These are phyloP conservation scores for Monarcha castaneiventris DNA, from an alignment of 2,113 vertebrate species.

Conservation along the genomic window DNA sequence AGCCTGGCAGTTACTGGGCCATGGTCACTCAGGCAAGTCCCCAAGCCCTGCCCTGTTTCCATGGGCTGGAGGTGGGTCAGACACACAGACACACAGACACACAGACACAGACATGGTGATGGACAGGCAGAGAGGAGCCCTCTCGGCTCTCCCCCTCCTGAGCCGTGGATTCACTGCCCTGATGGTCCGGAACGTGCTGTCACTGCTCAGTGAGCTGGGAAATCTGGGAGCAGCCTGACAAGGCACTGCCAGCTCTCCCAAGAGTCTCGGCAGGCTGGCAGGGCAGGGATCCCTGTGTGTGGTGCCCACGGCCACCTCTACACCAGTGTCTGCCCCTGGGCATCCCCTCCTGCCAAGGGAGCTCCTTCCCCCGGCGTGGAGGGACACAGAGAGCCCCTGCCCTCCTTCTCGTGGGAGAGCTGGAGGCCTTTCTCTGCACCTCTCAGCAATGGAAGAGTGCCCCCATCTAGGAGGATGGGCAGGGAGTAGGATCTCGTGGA, in stretches of 20 bases:
- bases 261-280: background rate
- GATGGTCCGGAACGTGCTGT: background rate
- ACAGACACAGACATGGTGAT: background rate
- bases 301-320: background rate
- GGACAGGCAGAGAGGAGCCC: background rate
- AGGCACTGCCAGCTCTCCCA: background rate
- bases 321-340: background rate
- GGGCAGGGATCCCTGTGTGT: background rate
- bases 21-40: background rate
- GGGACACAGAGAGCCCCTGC: background rate
- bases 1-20: background rate
- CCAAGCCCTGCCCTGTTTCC: background rate
- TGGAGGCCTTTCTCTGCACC: background rate
- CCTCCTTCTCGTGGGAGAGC: background rate
- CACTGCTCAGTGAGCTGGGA: conserved; percentile 20
- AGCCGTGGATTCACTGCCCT: background rate
- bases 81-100: background rate
- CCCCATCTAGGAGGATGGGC: background rate
- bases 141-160: accelerated
- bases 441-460: background rate
- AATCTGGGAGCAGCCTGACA: background rate
- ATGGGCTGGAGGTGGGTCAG: background rate
- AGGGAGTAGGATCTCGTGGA: accelerated
- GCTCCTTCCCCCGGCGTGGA: accelerated
- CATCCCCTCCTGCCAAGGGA: background rate